Evolutionary conservation across 2,888 invertebrate species (phyloP), one percentile per base, ranked within the genome.

Genomic region (Volucella zonaria): DNA sequence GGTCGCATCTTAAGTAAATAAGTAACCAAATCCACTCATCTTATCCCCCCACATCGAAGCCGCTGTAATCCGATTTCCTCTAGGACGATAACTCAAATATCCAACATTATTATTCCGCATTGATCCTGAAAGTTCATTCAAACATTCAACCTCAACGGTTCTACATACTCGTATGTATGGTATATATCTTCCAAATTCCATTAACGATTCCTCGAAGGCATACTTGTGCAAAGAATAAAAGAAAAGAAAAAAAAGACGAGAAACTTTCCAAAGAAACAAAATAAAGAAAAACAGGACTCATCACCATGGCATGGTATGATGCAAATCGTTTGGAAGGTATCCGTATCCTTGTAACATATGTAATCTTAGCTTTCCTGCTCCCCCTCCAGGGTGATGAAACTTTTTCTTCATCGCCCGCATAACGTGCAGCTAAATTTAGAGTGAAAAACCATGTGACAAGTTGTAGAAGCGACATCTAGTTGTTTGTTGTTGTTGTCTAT

Each of bases 261-360:
- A 51, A 75, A 75, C 49, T 66, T 66, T 64, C 45, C 58, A 6
- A 73, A 54, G 14, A 61, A 23, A 18, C 54, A 15, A 54, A 73
- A 54, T n/a, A 61, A 23, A 18, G 45, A 15, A 54, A 56, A 40
- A 74, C 64, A 49, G 56, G 47, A 47, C 38, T 58, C 47, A 47
- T 9, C 56, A 45, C 4, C 15, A 8, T 56, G 18, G 23, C 49
- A 42, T 59, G 58, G 58, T 38, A 71, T 8, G 42, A 71, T 66
- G 75, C 75, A 66, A 74, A 75, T 75, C 49, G 51, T 47, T 49
- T 43, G 58, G 56, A 58, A 74, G 66, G 59, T 56, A 66, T 10
- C 12, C 23, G n/a, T 66, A 51, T 45, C 14, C 38, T 43, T 18
- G 43, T 23, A 42, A 59, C 43, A 18, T 18, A 56, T 68, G 54